Evolutionary conservation across 1,140 invertebrate species (phyloP).

Genomic region (Caenorhabditis brenneri): DNA sequence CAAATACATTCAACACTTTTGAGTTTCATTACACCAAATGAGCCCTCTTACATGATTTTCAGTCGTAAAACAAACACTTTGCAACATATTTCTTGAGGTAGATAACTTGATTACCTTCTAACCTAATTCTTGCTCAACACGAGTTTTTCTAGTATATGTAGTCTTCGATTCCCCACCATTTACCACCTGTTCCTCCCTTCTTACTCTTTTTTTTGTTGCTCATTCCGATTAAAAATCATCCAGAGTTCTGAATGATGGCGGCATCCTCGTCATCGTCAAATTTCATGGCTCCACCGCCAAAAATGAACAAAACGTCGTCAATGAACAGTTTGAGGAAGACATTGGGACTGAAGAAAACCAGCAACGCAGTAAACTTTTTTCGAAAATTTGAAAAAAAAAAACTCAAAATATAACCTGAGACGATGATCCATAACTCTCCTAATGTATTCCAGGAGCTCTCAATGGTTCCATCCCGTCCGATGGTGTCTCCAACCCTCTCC

Average conservation of each 20-base stretch:
- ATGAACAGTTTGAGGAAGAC: slow-evolving; percentile 33
- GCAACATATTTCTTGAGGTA: slow-evolving; percentile 12
- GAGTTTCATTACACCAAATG: no score
- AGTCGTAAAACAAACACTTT: not conserved
- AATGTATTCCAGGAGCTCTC: not conserved
- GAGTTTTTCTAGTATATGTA: not conserved
- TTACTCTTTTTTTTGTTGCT: not conserved
- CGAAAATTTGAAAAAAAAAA: not conserved
- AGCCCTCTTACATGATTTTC: no score
- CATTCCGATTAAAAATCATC: not conserved
- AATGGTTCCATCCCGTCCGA: slow-evolving; percentile 22
- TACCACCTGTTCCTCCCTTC: not conserved
- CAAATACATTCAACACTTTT: no score
- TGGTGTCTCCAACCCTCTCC: slow-evolving; percentile 6
- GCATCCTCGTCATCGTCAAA: not conserved
- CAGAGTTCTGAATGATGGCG: not conserved
- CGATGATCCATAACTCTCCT: no score
- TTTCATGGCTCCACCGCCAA: slow-evolving; percentile 26
- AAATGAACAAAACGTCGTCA: slow-evolving; percentile 28
- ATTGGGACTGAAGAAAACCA: slow-evolving; percentile 1
- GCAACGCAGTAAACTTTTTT: slow-evolving; percentile 3
- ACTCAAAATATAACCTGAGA: not conserved
- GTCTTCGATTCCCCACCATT: no score
- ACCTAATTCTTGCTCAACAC: no score
- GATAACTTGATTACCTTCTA: not conserved